These are phyloP conservation scores for Leucophenga varia DNA, from an alignment of 1,140 invertebrate species.

Conservation along the genomic window DNA sequence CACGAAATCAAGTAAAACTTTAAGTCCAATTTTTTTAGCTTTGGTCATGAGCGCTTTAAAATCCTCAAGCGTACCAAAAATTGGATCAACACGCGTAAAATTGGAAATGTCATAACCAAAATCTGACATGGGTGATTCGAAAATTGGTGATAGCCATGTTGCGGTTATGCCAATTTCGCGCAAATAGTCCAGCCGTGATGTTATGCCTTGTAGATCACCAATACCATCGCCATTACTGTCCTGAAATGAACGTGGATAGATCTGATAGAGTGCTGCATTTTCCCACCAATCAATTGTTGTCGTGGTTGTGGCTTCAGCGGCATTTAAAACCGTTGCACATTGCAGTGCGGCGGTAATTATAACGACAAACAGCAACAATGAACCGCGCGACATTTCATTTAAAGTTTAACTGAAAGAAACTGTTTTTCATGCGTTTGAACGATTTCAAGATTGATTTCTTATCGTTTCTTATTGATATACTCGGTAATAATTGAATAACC, in stretches of 20 bases:
- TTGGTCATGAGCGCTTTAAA: conserved; percentile 66
- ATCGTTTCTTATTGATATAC: too few relatives aligned
- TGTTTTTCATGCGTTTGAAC: too few relatives aligned
- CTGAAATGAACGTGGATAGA: conserved; percentile 78
- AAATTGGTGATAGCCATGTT: conserved; percentile 74
- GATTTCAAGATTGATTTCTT: too few relatives aligned
- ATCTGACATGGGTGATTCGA: conserved; percentile 67
- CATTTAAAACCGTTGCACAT: too few relatives aligned
- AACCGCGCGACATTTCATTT: too few relatives aligned
- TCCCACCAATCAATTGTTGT: conserved; percentile 69
- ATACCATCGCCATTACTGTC: conserved; percentile 76
- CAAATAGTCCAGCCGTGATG: conserved; percentile 58
- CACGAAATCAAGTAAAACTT: conserved; percentile 52
- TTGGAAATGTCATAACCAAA: conserved; percentile 71
- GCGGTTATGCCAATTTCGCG: conserved; percentile 62
- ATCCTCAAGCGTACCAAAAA: conserved; percentile 73
- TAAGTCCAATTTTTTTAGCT: conserved; percentile 58
- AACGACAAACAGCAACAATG: too few relatives aligned
- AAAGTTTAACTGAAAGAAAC: too few relatives aligned
- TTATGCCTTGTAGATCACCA: conserved; percentile 69
- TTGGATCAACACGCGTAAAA: conserved; percentile 69
- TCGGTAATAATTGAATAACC: too few relatives aligned
- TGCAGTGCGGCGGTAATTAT: too few relatives aligned
- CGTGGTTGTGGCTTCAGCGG: conserved; percentile 1
- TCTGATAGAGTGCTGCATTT: conserved; percentile 72